Conservation (phyloP, 2,888 invertebrate species). For the Cantharis rustica region DNA sequence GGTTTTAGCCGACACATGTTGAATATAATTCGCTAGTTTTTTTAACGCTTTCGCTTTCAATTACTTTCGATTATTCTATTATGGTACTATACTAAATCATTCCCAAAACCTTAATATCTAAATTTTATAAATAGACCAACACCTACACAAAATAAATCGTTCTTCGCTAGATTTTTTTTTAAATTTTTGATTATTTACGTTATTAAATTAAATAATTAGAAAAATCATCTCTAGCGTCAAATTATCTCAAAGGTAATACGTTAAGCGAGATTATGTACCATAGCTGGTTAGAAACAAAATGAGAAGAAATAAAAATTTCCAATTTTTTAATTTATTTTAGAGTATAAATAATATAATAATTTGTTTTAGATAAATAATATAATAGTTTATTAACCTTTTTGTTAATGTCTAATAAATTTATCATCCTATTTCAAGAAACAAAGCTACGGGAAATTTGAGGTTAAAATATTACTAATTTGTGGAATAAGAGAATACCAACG, state of each 20-base stretch:
- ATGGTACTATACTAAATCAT: not conserved
- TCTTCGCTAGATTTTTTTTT: not conserved
- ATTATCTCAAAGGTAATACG: not conserved
- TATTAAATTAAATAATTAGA: not conserved
- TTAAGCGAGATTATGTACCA: not conserved
- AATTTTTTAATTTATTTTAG: too few relatives aligned
- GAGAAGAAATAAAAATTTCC: too few relatives aligned
- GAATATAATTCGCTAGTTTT: constrained; percentile 30
- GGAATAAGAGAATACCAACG: not conserved
- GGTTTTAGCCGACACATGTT: constrained; percentile 33
- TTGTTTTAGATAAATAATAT: constrained; percentile 21
- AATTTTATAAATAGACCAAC: not conserved
- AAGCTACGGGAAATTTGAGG: constrained; percentile 21
- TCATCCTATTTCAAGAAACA: constrained; percentile 22
- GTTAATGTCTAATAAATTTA: constrained; percentile 1
- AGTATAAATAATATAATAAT: not conserved
- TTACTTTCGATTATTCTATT: constrained; percentile 19
- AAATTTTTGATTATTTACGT: not conserved
- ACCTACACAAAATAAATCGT: not conserved
- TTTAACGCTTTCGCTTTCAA: constrained; percentile 33
- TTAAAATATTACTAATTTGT: not conserved
- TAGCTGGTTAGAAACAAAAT: not conserved
- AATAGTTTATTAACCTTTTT: constrained; percentile 30
- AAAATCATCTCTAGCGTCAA: not conserved
- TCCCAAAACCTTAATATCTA: not conserved